Evolutionary conservation across 2,113 vertebrate species (phyloP).

Genomic region (Leiothrix lutea): DNA sequence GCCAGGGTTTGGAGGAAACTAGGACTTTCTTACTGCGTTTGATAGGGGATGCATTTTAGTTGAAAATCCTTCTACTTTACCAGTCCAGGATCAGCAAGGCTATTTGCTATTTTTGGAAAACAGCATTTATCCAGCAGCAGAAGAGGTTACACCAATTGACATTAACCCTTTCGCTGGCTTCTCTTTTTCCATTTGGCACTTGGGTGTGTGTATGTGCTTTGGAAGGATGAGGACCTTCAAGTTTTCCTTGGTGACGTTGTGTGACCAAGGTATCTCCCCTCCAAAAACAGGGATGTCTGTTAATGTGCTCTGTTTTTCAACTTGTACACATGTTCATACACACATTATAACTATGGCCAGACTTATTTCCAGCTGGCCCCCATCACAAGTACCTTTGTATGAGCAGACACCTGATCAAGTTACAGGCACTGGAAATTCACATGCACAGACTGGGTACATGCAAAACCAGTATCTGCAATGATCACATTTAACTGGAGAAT

Average conservation of each 20-base stretch:
- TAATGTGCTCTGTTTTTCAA: neutral
- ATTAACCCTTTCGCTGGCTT: neutral
- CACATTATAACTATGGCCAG: neutral
- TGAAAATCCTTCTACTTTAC: neutral
- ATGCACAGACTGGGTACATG: rapidly evolving
- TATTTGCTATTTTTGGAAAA: neutral
- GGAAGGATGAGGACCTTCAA: rapidly evolving
- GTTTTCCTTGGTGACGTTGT: neutral
- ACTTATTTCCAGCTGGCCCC: neutral
- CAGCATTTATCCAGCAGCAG: neutral
- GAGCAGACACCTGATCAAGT: neutral
- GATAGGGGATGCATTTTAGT: neutral
- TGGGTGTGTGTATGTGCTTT: neutral
- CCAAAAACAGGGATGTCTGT: neutral
- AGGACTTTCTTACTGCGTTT: neutral
- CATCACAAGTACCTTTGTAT: neutral
- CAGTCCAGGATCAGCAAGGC: neutral
- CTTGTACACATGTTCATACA: neutral
- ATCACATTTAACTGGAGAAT: neutral
- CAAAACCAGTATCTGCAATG: neutral
- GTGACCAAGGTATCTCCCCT: neutral
- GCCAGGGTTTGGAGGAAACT: neutral
- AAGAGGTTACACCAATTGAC: neutral
- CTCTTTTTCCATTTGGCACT: neutral
- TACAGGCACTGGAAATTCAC: rapidly evolving